These are phyloP conservation scores for Synanceia verrucosa DNA, from an alignment of 2,797 vertebrate species.

Conservation along the genomic window DNA sequence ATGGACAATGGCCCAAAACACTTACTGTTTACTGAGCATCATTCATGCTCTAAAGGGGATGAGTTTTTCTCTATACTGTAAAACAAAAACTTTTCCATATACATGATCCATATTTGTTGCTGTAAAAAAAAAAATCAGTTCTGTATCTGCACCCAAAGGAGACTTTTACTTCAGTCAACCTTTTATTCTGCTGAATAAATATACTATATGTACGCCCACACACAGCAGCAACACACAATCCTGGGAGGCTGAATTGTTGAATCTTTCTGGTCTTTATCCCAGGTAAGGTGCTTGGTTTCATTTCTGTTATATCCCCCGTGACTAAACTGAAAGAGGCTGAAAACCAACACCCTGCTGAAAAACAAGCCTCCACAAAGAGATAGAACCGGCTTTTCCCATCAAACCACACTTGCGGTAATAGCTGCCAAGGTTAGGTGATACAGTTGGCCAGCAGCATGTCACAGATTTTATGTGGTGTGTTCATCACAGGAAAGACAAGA, in stretches of 20 bases:
- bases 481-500: background rate
- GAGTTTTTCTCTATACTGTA: background rate
- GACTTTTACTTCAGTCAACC: background rate
- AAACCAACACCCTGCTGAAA: conserved; percentile 61
- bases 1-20: conserved; percentile 49
- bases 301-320: conserved; percentile 32
- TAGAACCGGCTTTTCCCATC: conserved; percentile 44
- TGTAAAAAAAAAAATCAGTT: background rate
- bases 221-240: conserved; percentile 4
- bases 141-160: background rate
- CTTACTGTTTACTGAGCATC: background rate
- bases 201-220: background rate
- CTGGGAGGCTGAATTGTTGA: conserved; percentile 10
- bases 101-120: background rate
- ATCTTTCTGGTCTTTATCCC: conserved; percentile 28
- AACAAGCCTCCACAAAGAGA: conserved; percentile 40
- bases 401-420: conserved; percentile 8
- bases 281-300: conserved; percentile 59
- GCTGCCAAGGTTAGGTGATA: background rate
- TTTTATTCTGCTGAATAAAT: conserved; percentile 6
- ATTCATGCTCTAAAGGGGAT: background rate
- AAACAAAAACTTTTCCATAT: too few relatives aligned
- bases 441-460: conserved; percentile 3
- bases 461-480: background rate
- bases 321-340: conserved; percentile 56